Evolutionary conservation across 37 sponge, comb jelly and placozoan species (phyloP).

Genomic region (Spongia lamella): DNA sequence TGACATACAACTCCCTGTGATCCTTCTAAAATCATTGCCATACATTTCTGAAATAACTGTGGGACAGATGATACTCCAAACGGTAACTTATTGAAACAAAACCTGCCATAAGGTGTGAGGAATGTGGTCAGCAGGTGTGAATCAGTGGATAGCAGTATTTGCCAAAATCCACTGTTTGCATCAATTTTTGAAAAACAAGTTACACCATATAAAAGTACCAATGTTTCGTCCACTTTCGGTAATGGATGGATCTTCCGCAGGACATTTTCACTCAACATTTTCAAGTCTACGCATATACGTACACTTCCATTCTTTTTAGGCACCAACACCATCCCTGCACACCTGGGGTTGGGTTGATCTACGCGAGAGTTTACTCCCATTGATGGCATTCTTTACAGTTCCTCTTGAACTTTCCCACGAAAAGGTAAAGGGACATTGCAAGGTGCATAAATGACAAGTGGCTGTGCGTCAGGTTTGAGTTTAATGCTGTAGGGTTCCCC

Average conservation of each 20-base stretch:
- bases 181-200: slow-evolving; percentile 12
- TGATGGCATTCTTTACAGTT: slow-evolving; percentile 22
- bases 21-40: slow-evolving; percentile 14
- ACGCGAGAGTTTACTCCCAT: slow-evolving; percentile 29
- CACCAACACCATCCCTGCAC: slow-evolving; percentile 48
- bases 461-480: slow-evolving; percentile 7
- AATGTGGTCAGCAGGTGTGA: no score
- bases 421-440: slow-evolving; percentile 19
- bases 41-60: no score
- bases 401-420: slow-evolving; percentile 3
- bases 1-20: slow-evolving; percentile 46
- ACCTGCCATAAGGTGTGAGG: not conserved
- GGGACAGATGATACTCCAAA: no score
- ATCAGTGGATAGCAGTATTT: slow-evolving; percentile 23
- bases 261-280: slow-evolving; percentile 8
- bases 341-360: slow-evolving; percentile 36
- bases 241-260: slow-evolving; percentile 11
- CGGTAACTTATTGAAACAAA: no score
- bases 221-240: slow-evolving; percentile 31
- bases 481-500: slow-evolving; percentile 15
- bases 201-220: slow-evolving; percentile 17
- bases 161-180: slow-evolving; percentile 43
- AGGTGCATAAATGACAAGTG: slow-evolving; percentile 3
- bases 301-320: slow-evolving; percentile 14
- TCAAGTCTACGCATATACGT: slow-evolving; percentile 25